Conservation (phyloP, 23 tunicate species). For the Clavelina lepadiformis region DNA sequence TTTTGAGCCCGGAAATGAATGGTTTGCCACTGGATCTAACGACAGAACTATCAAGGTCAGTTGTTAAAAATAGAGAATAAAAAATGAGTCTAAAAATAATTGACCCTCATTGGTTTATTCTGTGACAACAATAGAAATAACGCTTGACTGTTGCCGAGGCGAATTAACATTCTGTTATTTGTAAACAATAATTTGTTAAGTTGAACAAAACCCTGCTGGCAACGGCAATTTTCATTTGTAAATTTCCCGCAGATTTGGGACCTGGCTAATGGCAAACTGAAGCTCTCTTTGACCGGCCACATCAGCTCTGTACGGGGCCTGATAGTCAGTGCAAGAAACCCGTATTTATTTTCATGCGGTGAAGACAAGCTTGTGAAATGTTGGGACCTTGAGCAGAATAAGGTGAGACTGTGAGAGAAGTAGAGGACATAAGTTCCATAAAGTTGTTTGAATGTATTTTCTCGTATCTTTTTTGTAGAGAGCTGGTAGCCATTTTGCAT, state of each 20-base stretch:
- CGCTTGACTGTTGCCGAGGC: no score
- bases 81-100: no score
- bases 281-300: conserved; percentile 94
- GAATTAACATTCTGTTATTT: background rate
- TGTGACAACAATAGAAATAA: no score
- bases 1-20: conserved; percentile 97
- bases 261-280: conserved; percentile 75
- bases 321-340: conserved; percentile 73
- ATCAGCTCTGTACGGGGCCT: conserved; percentile 91
- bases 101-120: no score
- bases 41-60: conserved; percentile 83
- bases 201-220: no score
- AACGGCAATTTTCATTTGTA: no score
- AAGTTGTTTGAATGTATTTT: background rate
- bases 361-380: conserved; percentile 96
- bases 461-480: no score
- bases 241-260: conserved; percentile 81
- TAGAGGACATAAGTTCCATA: background rate
- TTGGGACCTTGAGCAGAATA: conserved; percentile 98
- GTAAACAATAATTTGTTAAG: no score
- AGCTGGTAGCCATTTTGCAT: no score
- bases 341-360: conserved; percentile 91
- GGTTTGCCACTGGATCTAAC: conserved; percentile 95
- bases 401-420: no score
- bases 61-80: background rate